These are phyloP conservation scores for Lepidostoma basale DNA, from an alignment of 1,140 invertebrate genomes.

Conservation along the genomic window DNA sequence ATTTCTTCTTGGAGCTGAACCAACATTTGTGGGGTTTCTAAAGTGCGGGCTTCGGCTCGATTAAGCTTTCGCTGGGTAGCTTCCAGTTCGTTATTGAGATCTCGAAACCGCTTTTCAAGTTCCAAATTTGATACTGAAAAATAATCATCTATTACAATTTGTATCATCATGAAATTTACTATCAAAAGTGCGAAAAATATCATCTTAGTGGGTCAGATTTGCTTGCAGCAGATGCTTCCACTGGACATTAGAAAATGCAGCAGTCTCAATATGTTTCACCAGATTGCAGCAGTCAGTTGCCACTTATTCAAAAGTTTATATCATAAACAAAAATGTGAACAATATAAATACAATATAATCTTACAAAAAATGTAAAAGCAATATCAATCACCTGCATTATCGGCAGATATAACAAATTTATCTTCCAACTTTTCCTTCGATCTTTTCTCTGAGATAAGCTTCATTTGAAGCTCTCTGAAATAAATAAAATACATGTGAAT, in stretches of 20 bases:
- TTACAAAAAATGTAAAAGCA: conserved; percentile 17
- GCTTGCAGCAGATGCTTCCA: no score
- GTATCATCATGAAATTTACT: not conserved
- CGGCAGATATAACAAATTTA: conserved; percentile 51
- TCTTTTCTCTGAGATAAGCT: conserved; percentile 58
- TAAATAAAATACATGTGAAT: no score
- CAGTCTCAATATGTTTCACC: no score
- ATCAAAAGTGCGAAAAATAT: not conserved
- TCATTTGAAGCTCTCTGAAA: conserved; percentile 36
- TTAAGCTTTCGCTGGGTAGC: conserved; percentile 68
- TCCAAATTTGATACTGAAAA: conserved; percentile 52
- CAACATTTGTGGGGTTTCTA: conserved; percentile 67
- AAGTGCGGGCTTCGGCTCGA: conserved; percentile 57
- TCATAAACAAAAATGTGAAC: not conserved
- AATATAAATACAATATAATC: not conserved
- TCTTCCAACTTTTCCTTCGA: conserved; percentile 64
- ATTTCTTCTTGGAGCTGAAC: conserved; percentile 75
- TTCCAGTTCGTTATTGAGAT: conserved; percentile 69
- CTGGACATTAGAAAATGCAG: no score
- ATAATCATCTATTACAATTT: not conserved
- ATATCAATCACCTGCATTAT: conserved; percentile 48
- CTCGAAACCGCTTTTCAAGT: conserved; percentile 56
- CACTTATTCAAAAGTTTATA: no score
- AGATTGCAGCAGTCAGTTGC: no score
- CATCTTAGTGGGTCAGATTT: not conserved